Evolutionary conservation across 2,113 vertebrate genomes (phyloP), one percentile per base, ranked within the genome.

Genomic region (Neodon shergylaensis): DNA sequence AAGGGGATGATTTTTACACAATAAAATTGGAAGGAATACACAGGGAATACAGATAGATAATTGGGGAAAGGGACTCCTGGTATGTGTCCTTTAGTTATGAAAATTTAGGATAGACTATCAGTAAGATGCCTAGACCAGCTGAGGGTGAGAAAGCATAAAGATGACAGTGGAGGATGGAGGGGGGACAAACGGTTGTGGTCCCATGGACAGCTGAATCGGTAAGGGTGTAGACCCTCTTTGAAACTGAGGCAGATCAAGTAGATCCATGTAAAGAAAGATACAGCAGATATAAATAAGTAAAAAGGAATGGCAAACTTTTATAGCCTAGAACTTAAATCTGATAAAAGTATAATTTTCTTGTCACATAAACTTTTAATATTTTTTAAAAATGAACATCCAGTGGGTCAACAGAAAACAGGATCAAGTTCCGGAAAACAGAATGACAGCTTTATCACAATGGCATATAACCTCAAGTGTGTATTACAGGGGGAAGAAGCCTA

Each of bases 381-480:
- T 11, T 28, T 83, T 5, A 11, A 8, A 82, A 12, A 39, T 14
- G 36, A 82, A 26, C 54, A 82, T 16, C 21, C 12, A 14, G 10
- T 81, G 36, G 52, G 21, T 14, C 79, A 83, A 39, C 76, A 88
- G 84, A 90, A 94, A 94, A 92, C 28, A 74, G 54, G 86, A 8
- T 58, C 21, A 70, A 52, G 12, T 68, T 90, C 73, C n/a, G 74
- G 33, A 81, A 83, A 52, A n/a, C 1, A 28, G 17, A 86, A 76
- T 3, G n/a, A 28, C 1, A 61, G 39, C 7, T 68, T n/a, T 28
- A 31, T 65, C 39, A 47, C 42, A 87, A 65, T 24, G 13, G 4
- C 66, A 77, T 70, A 26, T 42, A 94, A 76, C 11, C 0, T 9
- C 66, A 54, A 28, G 47, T 31, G 22, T 14, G 31, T 81, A 47